These are phyloP conservation scores for Montipora sp. DNA, from an alignment of 64 coral and sea anemone species.

Conservation along the genomic window DNA sequence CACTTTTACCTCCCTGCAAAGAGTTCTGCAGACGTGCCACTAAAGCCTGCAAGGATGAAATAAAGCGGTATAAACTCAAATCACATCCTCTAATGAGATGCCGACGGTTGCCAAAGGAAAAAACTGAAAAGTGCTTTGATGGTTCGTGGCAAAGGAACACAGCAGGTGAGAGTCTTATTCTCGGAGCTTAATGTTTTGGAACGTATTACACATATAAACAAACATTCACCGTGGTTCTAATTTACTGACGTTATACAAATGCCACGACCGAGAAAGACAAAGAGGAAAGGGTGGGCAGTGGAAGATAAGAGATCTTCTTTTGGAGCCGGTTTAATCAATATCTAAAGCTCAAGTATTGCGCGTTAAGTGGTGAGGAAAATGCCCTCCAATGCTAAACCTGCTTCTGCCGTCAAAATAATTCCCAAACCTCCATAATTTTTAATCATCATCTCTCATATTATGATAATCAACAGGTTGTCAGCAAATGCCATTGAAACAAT, in stretches of 20 bases:
- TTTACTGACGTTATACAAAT: background rate
- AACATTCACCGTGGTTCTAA: background rate
- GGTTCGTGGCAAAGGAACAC: slow-evolving; percentile 15
- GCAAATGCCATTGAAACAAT: background rate
- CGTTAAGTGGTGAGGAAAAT: too few relatives aligned
- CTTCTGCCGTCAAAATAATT: too few relatives aligned
- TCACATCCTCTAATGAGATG: background rate
- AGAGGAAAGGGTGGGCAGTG: too few relatives aligned
- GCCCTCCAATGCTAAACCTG: too few relatives aligned
- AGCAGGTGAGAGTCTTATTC: background rate
- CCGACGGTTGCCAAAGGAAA: slow-evolving; percentile 2
- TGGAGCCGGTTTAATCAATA: too few relatives aligned
- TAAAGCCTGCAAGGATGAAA: background rate
- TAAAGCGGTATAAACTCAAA: background rate
- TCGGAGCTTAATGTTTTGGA: background rate
- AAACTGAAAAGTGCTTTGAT: background rate
- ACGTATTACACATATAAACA: background rate
- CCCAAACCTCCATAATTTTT: too few relatives aligned
- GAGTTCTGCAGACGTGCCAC: slow-evolving; percentile 23
- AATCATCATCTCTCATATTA: too few relatives aligned
- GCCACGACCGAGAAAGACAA: background rate
- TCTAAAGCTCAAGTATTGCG: too few relatives aligned
- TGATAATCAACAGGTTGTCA: background rate
- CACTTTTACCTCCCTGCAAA: slow-evolving; percentile 28
- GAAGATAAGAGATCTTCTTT: too few relatives aligned